phyloP scores from a whole-genome alignment of 2,888 invertebrate genomes.

The Peribatodes rhomboidaria region DNA sequence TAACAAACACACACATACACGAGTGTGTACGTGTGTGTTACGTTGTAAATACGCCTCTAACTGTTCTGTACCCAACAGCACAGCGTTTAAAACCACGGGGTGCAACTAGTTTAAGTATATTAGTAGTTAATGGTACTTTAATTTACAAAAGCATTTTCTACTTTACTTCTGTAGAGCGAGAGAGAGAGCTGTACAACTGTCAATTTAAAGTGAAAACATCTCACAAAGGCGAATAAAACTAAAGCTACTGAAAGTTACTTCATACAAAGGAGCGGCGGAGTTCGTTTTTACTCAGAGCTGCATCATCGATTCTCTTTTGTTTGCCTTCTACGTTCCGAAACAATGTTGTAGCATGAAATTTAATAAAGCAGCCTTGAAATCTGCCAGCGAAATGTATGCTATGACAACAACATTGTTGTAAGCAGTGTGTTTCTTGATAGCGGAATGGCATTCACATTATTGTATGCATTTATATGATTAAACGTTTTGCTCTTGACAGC shows the following conservation, averaged over 20 bases:
- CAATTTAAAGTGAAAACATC: constrained; percentile 19
- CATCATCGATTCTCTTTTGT: constrained; percentile 53
- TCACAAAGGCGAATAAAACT: constrained; percentile 12
- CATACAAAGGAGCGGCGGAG: constrained; percentile 54
- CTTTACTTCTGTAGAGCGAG: too few relatives aligned
- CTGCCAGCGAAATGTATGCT: constrained; percentile 28
- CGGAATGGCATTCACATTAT: neutral
- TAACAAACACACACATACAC: too few relatives aligned
- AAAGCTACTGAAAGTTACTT: constrained; percentile 30
- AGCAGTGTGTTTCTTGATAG: constrained; percentile 19
- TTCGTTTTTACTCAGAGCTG: constrained; percentile 41
- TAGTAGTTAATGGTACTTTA: too few relatives aligned
- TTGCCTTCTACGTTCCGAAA: constrained; percentile 30
- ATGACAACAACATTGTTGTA: constrained; percentile 26
- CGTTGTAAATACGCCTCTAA: too few relatives aligned
- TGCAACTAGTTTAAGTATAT: too few relatives aligned
- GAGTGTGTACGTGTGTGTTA: too few relatives aligned
- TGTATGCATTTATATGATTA: neutral
- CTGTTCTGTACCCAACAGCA: too few relatives aligned
- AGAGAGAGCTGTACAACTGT: constrained; percentile 5
- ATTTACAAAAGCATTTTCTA: too few relatives aligned
- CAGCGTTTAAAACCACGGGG: too few relatives aligned
- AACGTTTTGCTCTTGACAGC: neutral
- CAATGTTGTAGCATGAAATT: constrained; percentile 27
- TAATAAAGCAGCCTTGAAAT: constrained; percentile 28